Evolutionary conservation across 92 coral and sea anemone species (phyloP).

Genomic region (Micromussa lordhowensis): DNA sequence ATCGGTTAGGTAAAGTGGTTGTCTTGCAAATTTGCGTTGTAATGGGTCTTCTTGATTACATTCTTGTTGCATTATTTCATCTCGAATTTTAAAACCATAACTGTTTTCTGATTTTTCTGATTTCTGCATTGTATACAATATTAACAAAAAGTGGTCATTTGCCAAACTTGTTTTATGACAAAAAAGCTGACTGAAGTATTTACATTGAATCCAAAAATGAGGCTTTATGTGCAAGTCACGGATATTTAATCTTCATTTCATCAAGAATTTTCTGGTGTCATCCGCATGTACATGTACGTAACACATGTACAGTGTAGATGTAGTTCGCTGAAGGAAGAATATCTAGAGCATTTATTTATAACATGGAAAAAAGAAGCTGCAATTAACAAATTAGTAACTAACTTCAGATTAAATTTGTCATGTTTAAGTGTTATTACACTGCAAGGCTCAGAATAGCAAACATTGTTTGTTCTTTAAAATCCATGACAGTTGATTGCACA

Average conservation of each 20-base stretch:
- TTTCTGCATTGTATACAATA: not conserved
- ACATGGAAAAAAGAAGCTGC: too few relatives aligned
- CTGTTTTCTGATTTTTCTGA: not conserved
- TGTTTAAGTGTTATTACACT: too few relatives aligned
- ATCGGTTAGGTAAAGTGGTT: not conserved
- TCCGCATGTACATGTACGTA: too few relatives aligned
- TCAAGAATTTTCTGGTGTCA: not conserved
- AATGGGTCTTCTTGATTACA: not conserved
- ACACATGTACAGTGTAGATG: too few relatives aligned
- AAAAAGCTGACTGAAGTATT: not conserved
- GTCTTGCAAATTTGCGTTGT: too few relatives aligned
- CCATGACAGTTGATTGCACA: too few relatives aligned
- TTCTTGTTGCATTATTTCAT: not conserved
- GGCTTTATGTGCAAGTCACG: not conserved
- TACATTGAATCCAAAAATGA: not conserved
- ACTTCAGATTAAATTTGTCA: too few relatives aligned
- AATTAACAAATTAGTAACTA: too few relatives aligned
- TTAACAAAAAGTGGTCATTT: slow-evolving; percentile 2
- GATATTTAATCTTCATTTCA: not conserved
- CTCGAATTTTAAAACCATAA: not conserved
- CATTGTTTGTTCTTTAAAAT: too few relatives aligned
- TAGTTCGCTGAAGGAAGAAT: too few relatives aligned
- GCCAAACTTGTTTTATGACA: not conserved
- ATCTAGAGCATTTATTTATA: too few relatives aligned
- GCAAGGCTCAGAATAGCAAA: too few relatives aligned